Conservation (phyloP, 2,888 invertebrate species). For the Drepanosiphum platanoidis region DNA sequence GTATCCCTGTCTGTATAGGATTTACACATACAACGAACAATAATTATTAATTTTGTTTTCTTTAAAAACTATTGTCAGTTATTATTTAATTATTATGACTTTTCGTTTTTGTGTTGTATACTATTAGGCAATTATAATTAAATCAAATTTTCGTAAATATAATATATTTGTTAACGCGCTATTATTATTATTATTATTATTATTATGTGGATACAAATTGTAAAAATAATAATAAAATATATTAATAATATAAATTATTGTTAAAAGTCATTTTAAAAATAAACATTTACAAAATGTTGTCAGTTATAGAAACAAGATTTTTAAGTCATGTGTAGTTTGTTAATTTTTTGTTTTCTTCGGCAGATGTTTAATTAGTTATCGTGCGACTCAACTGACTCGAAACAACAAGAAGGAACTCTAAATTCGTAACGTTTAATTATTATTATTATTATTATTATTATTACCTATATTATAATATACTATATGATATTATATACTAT, state of each 20-base stretch:
- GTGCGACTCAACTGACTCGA: constrained; percentile 18
- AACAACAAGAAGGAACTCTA: constrained; percentile 17
- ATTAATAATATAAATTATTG: constrained; percentile 2
- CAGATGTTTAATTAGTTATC: neutral
- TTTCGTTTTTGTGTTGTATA: constrained; percentile 45
- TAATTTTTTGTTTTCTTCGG: constrained; percentile 11
- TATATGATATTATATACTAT: constrained; percentile 19
- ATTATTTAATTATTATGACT: constrained; percentile 3
- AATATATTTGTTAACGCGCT: constrained; percentile 45
- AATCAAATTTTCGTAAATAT: constrained; percentile 56
- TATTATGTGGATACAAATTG: constrained; percentile 41
- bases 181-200: constrained; percentile 37
- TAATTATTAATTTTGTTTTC: constrained; percentile 24
- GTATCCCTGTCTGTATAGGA: constrained; percentile 88
- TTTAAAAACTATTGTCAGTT: constrained; percentile 34
- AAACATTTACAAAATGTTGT: neutral
- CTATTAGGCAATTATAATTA: constrained; percentile 44
- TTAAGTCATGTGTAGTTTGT: neutral
- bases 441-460: constrained; percentile 35
- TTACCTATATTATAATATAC: constrained; percentile 1
- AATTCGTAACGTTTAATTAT: neutral
- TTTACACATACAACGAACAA: constrained; percentile 47
- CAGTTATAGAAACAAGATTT: neutral
- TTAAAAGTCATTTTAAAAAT: neutral
- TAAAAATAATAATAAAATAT: constrained; percentile 42